Evolutionary conservation across 2,113 vertebrate species (phyloP).

Genomic region (Lates calcarifer): DNA sequence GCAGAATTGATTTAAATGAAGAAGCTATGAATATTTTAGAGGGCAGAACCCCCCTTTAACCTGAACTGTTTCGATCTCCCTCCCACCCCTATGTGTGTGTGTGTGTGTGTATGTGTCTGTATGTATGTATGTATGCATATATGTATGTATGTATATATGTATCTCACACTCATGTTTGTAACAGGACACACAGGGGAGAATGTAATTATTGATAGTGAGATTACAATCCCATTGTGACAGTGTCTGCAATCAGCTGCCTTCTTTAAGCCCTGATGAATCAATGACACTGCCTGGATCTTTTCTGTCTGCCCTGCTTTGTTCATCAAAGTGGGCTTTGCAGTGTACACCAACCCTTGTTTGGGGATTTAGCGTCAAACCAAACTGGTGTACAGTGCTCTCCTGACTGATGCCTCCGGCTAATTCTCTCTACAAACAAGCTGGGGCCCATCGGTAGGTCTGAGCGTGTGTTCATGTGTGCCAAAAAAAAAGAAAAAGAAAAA

Average conservation of each 20-base stretch:
- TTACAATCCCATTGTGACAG: constrained; percentile 72
- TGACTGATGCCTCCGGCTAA: constrained; percentile 69
- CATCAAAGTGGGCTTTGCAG: constrained; percentile 79
- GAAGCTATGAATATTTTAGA: constrained; percentile 86
- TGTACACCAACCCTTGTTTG: constrained; percentile 74
- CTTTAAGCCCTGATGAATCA: constrained; percentile 77
- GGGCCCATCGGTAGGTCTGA: constrained; percentile 48
- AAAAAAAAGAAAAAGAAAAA: constrained; percentile 23
- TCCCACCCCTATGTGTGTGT: constrained; percentile 7
- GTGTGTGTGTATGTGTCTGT: constrained; percentile 36
- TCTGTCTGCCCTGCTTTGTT: constrained; percentile 67
- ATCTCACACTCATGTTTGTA: neutral
- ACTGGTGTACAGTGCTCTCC: constrained; percentile 57
- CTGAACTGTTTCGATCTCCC: constrained; percentile 68
- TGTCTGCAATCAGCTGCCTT: constrained; percentile 71
- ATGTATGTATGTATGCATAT: constrained; percentile 33
- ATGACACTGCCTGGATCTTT: constrained; percentile 72
- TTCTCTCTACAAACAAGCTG: constrained; percentile 71
- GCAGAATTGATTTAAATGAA: constrained; percentile 85
- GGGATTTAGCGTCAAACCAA: constrained; percentile 75
- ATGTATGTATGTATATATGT: constrained; percentile 11
- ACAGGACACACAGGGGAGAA: constrained; percentile 42
- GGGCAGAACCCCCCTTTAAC: constrained; percentile 69
- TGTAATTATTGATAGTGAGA: constrained; percentile 82
- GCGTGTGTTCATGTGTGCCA: constrained; percentile 17